Conservation (phyloP, 2,797 vertebrate species). For the Silurus lanzhouensis region DNA sequence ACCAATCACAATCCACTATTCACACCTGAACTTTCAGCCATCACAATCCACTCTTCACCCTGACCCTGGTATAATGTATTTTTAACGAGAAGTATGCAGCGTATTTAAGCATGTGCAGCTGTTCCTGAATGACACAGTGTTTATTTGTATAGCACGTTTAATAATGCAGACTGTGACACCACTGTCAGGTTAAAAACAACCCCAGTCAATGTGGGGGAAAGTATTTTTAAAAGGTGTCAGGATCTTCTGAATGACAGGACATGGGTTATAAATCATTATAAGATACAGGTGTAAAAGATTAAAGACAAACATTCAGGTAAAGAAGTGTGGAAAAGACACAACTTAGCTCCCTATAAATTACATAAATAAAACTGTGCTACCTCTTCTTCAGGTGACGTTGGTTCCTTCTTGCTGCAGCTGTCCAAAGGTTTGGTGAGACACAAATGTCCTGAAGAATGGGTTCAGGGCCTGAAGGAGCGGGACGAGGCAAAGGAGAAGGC, state of each 20-base stretch:
- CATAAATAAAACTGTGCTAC: background rate
- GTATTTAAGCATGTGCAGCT: background rate
- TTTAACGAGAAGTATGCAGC: background rate
- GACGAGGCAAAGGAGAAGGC: constrained; percentile 81
- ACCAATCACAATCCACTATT: too few relatives aligned
- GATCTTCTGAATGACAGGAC: too few relatives aligned
- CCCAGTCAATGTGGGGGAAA: background rate
- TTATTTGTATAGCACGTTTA: background rate
- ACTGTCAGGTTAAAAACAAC: background rate
- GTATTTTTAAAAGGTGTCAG: too few relatives aligned
- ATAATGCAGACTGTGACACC: too few relatives aligned
- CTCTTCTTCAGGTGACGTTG: constrained; percentile 80
- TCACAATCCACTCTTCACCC: too few relatives aligned
- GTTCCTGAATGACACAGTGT: background rate
- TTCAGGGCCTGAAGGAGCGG: constrained; percentile 75
- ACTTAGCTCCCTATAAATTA: too few relatives aligned
- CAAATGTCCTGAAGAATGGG: constrained; percentile 82
- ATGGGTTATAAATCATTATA: too few relatives aligned
- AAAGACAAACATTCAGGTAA: too few relatives aligned
- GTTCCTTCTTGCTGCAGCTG: constrained; percentile 80
- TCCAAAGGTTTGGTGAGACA: constrained; percentile 81
- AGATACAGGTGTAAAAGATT: too few relatives aligned
- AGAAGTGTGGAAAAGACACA: too few relatives aligned
- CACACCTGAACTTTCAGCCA: too few relatives aligned
- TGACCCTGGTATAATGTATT: background rate